Base-by-base conservation (phyloP, 2,888 invertebrate genomes). In the Microplitis deprimator region DNA sequence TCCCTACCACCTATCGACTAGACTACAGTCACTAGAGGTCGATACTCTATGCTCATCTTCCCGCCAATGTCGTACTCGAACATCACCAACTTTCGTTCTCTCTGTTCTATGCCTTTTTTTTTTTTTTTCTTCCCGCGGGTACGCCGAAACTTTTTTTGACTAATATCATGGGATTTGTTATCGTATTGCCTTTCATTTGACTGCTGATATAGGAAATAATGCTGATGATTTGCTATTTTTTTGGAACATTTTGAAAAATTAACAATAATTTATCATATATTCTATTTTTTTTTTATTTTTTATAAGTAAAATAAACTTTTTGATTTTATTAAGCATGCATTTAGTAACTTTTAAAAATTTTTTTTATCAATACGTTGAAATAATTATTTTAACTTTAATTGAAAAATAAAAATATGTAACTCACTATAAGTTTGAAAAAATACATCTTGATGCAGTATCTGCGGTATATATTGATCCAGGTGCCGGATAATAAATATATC, bases 381-480 rank as follows among this genome's bases (percentile, higher is more conserved):
- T 6, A 62, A 62, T 7, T 17, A 20, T 1, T 6, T 62, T 62
- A 20, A 62, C 17, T 16, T 62, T 6, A 16, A 16, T 62, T 62
- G 8, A 40, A 16, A 10, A 61, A 17, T n/a, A 38, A 59, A 41
- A 6, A 16, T 40, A 16, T 59, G 13, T 13, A 50, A 20, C 82
- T 50, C 68, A 82, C 82, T 79, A 71, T 75, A 60, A 81, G 72
- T 17, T 81, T 60, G n/a, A 81, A 71, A 62, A 20, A 62, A 73
- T 73, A 79, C 82, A 82, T 82, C 39, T 79, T 81, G 39, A 67
- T 61, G 76, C 69, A 69, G 65, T 50, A 67, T 76, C 20, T 73
- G 65, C 79, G 79, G 80, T 69, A 60, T 50, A 61, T 60, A n/a
- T 77, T 29, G 65, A 72, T 79, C 78, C 79, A 70, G 38, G 75